Evolutionary conservation across 2,797 vertebrate species (phyloP).

Genomic region (Sternarchorhynchus goeldii): DNA sequence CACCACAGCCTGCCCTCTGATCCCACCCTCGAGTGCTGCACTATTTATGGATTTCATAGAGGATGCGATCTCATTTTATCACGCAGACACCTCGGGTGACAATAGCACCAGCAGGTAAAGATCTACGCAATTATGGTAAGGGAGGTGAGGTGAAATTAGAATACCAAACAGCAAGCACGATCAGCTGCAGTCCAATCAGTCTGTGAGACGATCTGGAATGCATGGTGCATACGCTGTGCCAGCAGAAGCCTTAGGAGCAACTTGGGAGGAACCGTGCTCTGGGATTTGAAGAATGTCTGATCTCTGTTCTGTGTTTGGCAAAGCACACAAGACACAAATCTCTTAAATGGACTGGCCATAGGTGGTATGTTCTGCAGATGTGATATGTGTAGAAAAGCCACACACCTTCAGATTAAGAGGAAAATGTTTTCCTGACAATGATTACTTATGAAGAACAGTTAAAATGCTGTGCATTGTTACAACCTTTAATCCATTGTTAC

Average conservation of each 20-base stretch:
- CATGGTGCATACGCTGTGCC: slow-evolving; percentile 3
- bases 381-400: not conserved
- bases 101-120: slow-evolving; percentile 42
- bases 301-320: not conserved
- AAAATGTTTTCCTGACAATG: not conserved
- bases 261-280: not conserved
- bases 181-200: slow-evolving; percentile 13
- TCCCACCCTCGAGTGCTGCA: slow-evolving; percentile 38
- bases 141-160: slow-evolving; percentile 38
- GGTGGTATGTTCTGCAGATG: not conserved
- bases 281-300: not conserved
- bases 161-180: slow-evolving; percentile 22
- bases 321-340: not conserved
- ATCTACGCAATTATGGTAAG: slow-evolving; percentile 40
- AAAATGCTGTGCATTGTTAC: slow-evolving; percentile 31
- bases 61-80: slow-evolving; percentile 46
- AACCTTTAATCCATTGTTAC: slow-evolving; percentile 24
- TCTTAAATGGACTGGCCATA: not conserved
- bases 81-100: slow-evolving; percentile 45
- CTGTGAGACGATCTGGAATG: slow-evolving; percentile 10
- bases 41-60: slow-evolving; percentile 48
- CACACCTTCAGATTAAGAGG: not conserved
- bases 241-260: slow-evolving; percentile 10
- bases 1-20: slow-evolving; percentile 16
- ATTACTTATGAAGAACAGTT: not conserved